Percentiles rank a stretch among this genome's conserved stretches.
Conservation (phyloP, 2,888 invertebrate species). For the Serripes groenlandicus region DNA sequence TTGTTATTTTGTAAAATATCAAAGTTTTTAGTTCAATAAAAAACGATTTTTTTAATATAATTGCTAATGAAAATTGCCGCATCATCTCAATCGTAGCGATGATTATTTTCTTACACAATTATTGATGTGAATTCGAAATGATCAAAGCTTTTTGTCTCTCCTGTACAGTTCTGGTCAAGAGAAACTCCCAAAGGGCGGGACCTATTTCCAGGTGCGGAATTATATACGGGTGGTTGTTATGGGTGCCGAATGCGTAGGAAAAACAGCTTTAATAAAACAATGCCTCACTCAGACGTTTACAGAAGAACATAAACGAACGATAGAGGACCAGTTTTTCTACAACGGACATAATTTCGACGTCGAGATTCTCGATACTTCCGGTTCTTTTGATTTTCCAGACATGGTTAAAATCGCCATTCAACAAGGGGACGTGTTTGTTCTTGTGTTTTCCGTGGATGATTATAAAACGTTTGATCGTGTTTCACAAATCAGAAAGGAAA, state of each 20-base stretch:
- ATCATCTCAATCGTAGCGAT: too few relatives aligned
- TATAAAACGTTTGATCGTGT: conserved; percentile 84
- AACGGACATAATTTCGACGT: conserved; percentile 76
- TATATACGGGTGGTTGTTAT: conserved; percentile 82
- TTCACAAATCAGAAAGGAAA: conserved; percentile 74
- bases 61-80: too few relatives aligned
- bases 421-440: conserved; percentile 85
- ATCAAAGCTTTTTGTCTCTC: not conserved
- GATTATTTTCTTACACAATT: too few relatives aligned
- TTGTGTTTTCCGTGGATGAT: conserved; percentile 85
- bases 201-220: conserved; percentile 37
- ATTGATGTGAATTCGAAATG: too few relatives aligned
- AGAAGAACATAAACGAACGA: conserved; percentile 83
- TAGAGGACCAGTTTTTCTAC: conserved; percentile 86
- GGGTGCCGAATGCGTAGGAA: conserved; percentile 85
- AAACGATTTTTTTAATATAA: too few relatives aligned
- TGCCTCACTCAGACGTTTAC: conserved; percentile 80
- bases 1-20: too few relatives aligned
- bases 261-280: conserved; percentile 85
- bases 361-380: conserved; percentile 86
- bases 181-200: conserved; percentile 12
- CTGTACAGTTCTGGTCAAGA: conserved; percentile 35
- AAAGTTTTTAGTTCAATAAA: too few relatives aligned
- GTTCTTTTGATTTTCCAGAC: conserved; percentile 86
- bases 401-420: conserved; percentile 85